A percentile compares a stretch with the other conserved stretches of the same genome.
Conservation (phyloP, 2,113 vertebrate genomes). For the Empidonax traillii region DNA sequence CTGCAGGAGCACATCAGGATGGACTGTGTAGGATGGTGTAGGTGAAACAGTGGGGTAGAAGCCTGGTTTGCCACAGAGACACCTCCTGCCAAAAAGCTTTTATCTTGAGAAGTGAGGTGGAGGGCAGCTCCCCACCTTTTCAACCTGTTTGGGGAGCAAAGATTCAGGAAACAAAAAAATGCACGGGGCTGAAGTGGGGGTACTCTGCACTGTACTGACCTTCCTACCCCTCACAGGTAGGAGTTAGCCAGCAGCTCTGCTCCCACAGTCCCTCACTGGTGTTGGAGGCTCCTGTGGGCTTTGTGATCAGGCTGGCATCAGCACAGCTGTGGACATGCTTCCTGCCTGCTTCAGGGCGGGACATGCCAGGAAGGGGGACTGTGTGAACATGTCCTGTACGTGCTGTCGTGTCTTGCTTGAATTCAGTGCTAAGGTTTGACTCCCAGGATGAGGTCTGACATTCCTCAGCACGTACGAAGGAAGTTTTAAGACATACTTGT, state of each 20-base stretch:
- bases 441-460: background rate
- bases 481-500: background rate
- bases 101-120: background rate
- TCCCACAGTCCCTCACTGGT: accelerated
- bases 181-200: background rate
- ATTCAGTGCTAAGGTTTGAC: background rate
- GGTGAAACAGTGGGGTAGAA: background rate
- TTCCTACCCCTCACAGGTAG: background rate
- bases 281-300: background rate
- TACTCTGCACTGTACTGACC: background rate
- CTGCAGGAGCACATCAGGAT: background rate
- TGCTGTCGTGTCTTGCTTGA: background rate
- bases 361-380: background rate
- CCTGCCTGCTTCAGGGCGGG: background rate
- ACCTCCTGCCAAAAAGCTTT: background rate
- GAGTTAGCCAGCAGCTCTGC: background rate
- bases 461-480: background rate
- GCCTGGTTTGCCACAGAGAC: background rate
- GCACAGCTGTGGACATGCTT: background rate
- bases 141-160: background rate
- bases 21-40: background rate
- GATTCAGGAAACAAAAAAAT: background rate
- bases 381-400: accelerated
- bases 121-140: background rate
- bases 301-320: background rate